Evolutionary conservation across 53 echinoderm and acorn worm genomes (phyloP).

Genomic region (Pentamera pediparva): DNA sequence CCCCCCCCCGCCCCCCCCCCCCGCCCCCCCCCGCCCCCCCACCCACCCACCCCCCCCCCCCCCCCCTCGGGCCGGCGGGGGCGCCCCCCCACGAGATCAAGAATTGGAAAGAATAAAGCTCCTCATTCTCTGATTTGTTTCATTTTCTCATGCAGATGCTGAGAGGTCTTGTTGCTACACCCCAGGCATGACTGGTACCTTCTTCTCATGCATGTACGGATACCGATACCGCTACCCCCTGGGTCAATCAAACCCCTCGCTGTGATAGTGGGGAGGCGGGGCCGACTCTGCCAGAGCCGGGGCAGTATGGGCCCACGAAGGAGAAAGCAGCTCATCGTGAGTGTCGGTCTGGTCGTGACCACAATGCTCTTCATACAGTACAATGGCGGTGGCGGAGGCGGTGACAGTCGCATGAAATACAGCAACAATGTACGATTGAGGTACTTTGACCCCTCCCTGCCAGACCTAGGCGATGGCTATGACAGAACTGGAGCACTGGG

Average conservation of each 20-base stretch:
- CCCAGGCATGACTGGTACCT: too few relatives aligned
- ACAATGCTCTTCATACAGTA: constrained; percentile 42
- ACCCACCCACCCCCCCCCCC: too few relatives aligned
- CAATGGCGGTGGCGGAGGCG: constrained; percentile 23
- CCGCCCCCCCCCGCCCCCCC: too few relatives aligned
- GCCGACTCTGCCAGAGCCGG: not conserved
- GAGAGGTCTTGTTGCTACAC: too few relatives aligned
- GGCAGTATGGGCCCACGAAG: constrained; percentile 42
- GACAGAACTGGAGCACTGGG: not conserved
- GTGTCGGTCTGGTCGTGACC: constrained; percentile 15
- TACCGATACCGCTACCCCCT: not conserved
- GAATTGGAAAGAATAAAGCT: too few relatives aligned
- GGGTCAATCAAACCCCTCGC: not conserved
- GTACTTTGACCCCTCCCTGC: constrained; percentile 43
- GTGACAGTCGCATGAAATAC: too few relatives aligned
- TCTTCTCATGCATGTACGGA: not conserved
- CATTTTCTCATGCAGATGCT: too few relatives aligned
- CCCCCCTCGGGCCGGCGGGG: too few relatives aligned
- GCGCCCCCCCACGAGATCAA: too few relatives aligned
- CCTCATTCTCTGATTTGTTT: too few relatives aligned
- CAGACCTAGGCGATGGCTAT: too few relatives aligned
- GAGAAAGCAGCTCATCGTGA: constrained; percentile 30
- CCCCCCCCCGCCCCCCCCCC: too few relatives aligned
- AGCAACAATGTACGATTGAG: constrained; percentile 14
- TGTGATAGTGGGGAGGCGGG: not conserved